These are phyloP conservation scores for Trichonephila clavata DNA, from an alignment of 1,140 invertebrate genomes.

Conservation along the genomic window DNA sequence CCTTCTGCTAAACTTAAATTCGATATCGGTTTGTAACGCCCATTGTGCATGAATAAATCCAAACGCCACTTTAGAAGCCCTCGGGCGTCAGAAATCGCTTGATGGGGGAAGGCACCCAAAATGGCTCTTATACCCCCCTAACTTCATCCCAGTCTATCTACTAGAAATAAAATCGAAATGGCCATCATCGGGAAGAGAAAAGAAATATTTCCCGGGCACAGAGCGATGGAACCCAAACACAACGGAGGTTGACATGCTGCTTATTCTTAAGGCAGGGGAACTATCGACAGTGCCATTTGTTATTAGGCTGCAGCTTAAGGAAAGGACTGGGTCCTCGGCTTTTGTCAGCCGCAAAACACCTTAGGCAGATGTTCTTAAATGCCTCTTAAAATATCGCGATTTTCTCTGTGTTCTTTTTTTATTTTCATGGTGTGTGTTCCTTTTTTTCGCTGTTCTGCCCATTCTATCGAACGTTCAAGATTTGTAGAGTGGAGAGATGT, in stretches of 20 bases:
- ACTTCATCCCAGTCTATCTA: background rate
- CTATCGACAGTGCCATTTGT: conserved; percentile 69
- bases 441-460: background rate
- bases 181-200: conserved; percentile 37
- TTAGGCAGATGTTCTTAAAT: conserved; percentile 74
- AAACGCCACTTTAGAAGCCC: conserved; percentile 5
- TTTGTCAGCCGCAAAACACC: conserved; percentile 74
- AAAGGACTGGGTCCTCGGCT: conserved; percentile 10
- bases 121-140: background rate
- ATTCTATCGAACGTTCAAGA: background rate
- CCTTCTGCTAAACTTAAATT: conserved; percentile 26
- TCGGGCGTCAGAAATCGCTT: conserved; percentile 53
- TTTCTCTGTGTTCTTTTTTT: conserved; percentile 24
- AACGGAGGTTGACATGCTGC: conserved; percentile 36
- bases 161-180: conserved; percentile 62
- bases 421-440: background rate
- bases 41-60: conserved; percentile 42
- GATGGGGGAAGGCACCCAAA: background rate
- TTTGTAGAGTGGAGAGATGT: background rate
- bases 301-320: conserved; percentile 66
- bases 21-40: conserved; percentile 50
- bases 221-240: conserved; percentile 28
- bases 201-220: conserved; percentile 4
- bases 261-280: conserved; percentile 23
- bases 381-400: conserved; percentile 73